These are phyloP conservation scores for Euschistus heros DNA, from an alignment of 1,140 invertebrate genomes.

Conservation along the genomic window DNA sequence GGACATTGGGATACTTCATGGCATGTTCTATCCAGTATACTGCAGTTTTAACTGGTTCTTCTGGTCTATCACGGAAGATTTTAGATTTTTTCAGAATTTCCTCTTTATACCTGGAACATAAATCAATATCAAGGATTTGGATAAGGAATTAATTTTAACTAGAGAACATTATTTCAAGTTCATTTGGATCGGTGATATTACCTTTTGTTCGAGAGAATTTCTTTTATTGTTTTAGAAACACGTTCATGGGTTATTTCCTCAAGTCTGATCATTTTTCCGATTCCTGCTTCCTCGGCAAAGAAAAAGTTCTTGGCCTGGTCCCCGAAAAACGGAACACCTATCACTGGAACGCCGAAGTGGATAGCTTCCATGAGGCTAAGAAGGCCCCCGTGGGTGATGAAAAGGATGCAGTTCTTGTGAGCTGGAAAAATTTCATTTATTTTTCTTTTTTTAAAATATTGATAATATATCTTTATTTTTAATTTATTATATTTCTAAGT, in stretches of 20 bases:
- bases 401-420: slow-evolving; percentile 52
- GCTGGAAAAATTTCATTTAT: slow-evolving; percentile 35
- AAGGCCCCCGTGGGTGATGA: slow-evolving; percentile 61
- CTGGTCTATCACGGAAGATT: slow-evolving; percentile 43
- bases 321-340: slow-evolving; percentile 54
- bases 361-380: slow-evolving; percentile 58
- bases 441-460: too few species aligned
- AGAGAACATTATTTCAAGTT: too few species aligned
- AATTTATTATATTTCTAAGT: too few species aligned
- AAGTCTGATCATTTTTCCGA: slow-evolving; percentile 19
- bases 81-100: slow-evolving; percentile 15
- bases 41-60: slow-evolving; percentile 42
- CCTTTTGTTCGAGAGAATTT: slow-evolving; percentile 19
- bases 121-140: too few species aligned
- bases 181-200: too few species aligned
- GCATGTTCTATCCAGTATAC: slow-evolving; percentile 52
- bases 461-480: too few species aligned
- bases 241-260: slow-evolving; percentile 22
- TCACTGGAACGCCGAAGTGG: slow-evolving; percentile 54
- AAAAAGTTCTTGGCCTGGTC: slow-evolving; percentile 48
- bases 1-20: slow-evolving; percentile 38
- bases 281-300: slow-evolving; percentile 8
- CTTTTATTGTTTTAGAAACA: slow-evolving; percentile 20
- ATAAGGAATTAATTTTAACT: too few species aligned
- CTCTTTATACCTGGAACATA: slow-evolving; percentile 11